Conservation (phyloP, 2,113 vertebrate species). For the Anoura caudifer region DNA sequence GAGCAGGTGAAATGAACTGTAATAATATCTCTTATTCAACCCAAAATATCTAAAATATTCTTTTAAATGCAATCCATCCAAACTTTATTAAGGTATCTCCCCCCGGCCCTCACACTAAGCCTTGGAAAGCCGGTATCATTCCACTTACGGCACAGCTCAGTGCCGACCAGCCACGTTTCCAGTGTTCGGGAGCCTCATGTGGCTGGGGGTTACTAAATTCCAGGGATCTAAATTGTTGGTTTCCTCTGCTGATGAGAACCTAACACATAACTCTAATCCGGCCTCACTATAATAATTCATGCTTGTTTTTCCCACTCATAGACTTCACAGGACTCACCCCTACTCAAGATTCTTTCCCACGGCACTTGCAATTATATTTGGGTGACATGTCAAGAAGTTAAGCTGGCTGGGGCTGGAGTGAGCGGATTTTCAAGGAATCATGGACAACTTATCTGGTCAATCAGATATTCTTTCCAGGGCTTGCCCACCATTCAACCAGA, state of each 20-base stretch:
- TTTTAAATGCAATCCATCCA: not conserved
- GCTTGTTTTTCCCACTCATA: not conserved
- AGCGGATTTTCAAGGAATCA: constrained; percentile 31
- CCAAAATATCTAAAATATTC: not conserved
- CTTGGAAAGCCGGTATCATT: not conserved
- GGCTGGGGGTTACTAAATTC: not conserved
- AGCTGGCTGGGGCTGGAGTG: constrained; percentile 3
- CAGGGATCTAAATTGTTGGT: not conserved
- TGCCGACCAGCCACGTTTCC: fast-evolving
- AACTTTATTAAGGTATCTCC: not conserved
- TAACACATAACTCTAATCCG: not conserved
- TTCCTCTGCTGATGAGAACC: not conserved
- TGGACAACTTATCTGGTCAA: constrained; percentile 17
- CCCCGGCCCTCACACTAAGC: not conserved
- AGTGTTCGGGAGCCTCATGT: fast-evolving
- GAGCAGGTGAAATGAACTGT: not conserved
- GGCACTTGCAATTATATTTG: constrained; percentile 25
- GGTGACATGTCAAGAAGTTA: constrained; percentile 51
- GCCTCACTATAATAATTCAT: not conserved
- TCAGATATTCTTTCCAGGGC: constrained; percentile 2
- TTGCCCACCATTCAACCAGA: not conserved
- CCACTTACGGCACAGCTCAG: not conserved
- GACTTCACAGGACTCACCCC: not conserved
- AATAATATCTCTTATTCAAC: not conserved
- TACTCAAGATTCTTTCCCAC: constrained; percentile 41